Base-by-base conservation (phyloP, 2,888 invertebrate genomes). In the Lamellibrachia satsuma region DNA sequence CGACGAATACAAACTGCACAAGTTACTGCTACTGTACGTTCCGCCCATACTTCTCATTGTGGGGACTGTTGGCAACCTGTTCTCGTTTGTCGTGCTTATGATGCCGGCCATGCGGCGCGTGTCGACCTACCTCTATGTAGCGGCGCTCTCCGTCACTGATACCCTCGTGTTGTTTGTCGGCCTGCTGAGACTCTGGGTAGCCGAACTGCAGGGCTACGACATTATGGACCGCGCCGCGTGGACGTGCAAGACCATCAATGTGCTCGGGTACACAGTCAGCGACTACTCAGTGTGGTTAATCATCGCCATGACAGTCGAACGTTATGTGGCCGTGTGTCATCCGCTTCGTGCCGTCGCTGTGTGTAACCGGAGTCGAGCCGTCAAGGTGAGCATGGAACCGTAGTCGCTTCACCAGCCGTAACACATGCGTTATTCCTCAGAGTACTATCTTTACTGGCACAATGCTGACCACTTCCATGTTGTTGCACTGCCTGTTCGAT, bases 31-130 rank as follows among this genome's bases (percentile, higher is more conserved):
- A 15, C 92, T 95, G 3, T 95, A 95, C 93, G 93, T 95, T 0
- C 95, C 96, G 4, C 96, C 95, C 2, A 52, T 96, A 7, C 93
- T 96, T 1, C 93, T 96, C 4, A 92, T 95, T 7, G 92, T 96
- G 9, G 96, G 96, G 0, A 95, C 95, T 1, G 93, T 96, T 51
- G 96, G 96, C 15, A 96, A 96, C 92, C 91, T 95, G 22, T 94
- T 96, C 92, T 95, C 96, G 7, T 96, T 96, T 93, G 93, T 94
- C 90, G 95, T 96, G 9, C 94, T 96, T 9, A 94, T 95, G 8
- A 94, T 95, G 92, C 94, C 95, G 91, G 93, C 94, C 2, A 95
- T 95, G 94, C 94, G 94, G 52, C 94, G 95, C 91, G 94, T 95
- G 15, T 96, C 96, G 9, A 95, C 95, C 0, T 95, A 96, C 92